Evolutionary conservation across 2,797 vertebrate species (phyloP), one percentile per base, ranked within the genome.

Genomic region (Denticeps clupeoides): DNA sequence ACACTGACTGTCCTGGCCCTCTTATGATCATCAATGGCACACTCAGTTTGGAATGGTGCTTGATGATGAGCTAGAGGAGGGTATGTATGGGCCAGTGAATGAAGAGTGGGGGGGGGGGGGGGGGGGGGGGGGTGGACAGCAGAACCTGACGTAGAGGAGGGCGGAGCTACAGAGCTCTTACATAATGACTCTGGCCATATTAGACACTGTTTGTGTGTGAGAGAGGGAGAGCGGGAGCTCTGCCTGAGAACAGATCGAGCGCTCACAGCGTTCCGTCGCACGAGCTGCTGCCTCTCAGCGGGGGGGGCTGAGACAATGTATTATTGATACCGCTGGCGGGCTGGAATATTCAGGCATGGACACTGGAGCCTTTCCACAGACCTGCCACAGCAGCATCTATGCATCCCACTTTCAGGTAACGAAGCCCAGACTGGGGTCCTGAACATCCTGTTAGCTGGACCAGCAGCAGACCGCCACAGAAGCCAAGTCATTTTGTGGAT

Each of bases 321-420:
- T 13, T 15, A 12, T 28, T 12, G n/a, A n/a, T 15, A 21, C 16
- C 18, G 38, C 13, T 18, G 10, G 35, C 23, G 5, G 22, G 25
- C 23, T 29, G n/a, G 41, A 44, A 59, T 28, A 52, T 53, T 54
- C 31, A 55, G 73, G 55, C 7, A 85, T 86, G 83, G 81, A 85
- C 59, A 12, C 82, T 49, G 70, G 73, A 51, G 68, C 73, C 33
- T 59, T 82, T 47, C 73, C 66, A 38, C 78, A 77, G 65, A 67
- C 71, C 59, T 82, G 71, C 73, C 68, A 79, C 57, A 59, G 51
- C 47, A 70, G 47, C 61, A 53, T 71, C 56, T 80, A 74, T 65
- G 70, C 68, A 7, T 66, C 79, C 53, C 72, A 55, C 63, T 82
- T 63, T 40, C 79, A 86, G 83, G 83, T 86, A 82, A 54, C 37